Evolutionary conservation across 30 jellyfish, hydroid and myxozoan genomes (phyloP), one percentile per base, ranked within the genome.

Genomic region (Mastigias papua): DNA sequence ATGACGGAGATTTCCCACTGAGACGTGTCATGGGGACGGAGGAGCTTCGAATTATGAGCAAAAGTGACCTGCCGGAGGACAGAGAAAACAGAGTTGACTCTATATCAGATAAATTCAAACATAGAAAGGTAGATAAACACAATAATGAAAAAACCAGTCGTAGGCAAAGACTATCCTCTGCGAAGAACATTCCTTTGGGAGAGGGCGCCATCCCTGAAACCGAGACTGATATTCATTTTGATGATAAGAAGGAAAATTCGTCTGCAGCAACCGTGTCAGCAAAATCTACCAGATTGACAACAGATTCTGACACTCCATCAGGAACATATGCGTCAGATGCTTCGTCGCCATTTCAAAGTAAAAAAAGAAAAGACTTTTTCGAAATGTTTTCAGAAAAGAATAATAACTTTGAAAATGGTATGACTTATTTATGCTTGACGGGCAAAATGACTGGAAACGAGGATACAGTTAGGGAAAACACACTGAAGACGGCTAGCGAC

Each of bases 1-100:
- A 68, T 27, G 67, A 69, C 0, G 48, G 51, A 0, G 91, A 81
- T 81, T 81, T 81, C 48, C 91, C 91, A 2, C 48, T 81, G 26
- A 68, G 91, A 21, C 91, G 91, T 48, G 91, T 69, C 8, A 81
- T 81, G 57, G 91, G 78, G n/a, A 69, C 84, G 26, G 91, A 66
- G 16, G 91, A 81, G 63, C 84, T 81, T 23, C 58, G 91, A 5
- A 30, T 17, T 61, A 15, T 22, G 5, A 46, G n/a, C n/a, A 75
- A 57, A n/a, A 35, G 48, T 0, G 88, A 77, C 34, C 30, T 21
- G 16, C 19, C 37, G n/a, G 25, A 21, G 16, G 58, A 48, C 48
- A 50, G 27, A 5, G 58, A 48, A 26, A 29, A 29, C 8, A 75
- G 10, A 20, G 28, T 16, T 11, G 61, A 75, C 16, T 1, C 2